Base-by-base conservation (phyloP, 2,797 vertebrate genomes). In the Hemitrygon akajei region DNA sequence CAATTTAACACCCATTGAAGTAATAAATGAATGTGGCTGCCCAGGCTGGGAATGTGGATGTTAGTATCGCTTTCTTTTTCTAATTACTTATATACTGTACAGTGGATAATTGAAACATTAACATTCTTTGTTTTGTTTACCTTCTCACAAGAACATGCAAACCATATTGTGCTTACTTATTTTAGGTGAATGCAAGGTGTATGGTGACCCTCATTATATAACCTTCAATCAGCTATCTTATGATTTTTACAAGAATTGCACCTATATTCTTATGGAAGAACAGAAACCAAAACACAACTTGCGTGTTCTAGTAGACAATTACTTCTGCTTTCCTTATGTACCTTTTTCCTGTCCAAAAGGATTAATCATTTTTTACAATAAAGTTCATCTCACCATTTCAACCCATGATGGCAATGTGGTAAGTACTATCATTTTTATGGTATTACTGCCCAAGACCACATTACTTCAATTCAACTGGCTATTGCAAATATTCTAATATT, bases 11-110 rank as follows among this genome's bases (percentile, higher is more conserved):
- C 86, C 63, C 18, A 69, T 89, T 37, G 60, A 37, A 89, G 86
- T 89, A 9, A 89, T 69, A 69, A 89, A 76, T 93, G 91, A 93
- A 76, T 73, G 73, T 93, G 91, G 91, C 73, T 93, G 91, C 27
- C 1, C 27, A 25, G 30, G 27, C 37, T 93, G 69, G 91, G 91
- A 93, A 75, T 93, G 69, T 93, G 69, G 37, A 30, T 75, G 91
- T 93, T 75, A 76, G 91, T 93, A 93, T 76, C 10, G 27, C 22
- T 76, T 30, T 4, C 10, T 14, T 93, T 25, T n/a, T n/a, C 37
- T 76, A 56, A 58, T 75, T 75, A n/a, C 47, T 93, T 1, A 56
- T 1, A 14, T 2, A 69, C 47, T 47, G 47, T 47, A 47, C 9
- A 22, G n/a, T n/a, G 66, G 22, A 60, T 60, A 60, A 30, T 60